Base-by-base conservation (phyloP, 2,113 vertebrate species). In the Salminus brasiliensis region DNA sequence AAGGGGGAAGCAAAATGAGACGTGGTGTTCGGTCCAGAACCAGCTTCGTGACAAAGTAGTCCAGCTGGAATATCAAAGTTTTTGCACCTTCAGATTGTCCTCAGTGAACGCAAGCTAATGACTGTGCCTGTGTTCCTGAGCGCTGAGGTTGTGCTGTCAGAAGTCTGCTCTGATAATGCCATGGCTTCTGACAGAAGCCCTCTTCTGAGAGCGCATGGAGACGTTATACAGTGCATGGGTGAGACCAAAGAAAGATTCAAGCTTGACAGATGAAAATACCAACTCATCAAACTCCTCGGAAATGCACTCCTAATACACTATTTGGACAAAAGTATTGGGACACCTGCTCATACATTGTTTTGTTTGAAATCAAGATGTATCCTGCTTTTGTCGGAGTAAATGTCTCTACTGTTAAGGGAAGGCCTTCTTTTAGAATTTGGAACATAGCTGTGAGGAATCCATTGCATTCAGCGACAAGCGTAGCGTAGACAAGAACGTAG, bases 1-100 rank as follows among this genome's bases (percentile, higher is more conserved):
- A 77, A 79, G 68, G 53, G 71, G 83, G 79, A 45, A 34, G 49
- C 77, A 83, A 79, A 81, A 75, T 73, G 67, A 68, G 77, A 81
- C 27, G n/a, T 15, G 30, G 27, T 72, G 72, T 72, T 81, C 66
- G 30, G 72, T 55, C 36, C 39, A 47, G 29, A 11, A 60, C 18
- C 23, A 45, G 76, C 69, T 69, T 63, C 41, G 45, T 66, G 57
- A 65, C 53, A 70, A 78, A 75, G 70, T 59, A n/a, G 52, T 68
- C 45, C 53, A 4, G 47, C 74, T 60, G 29, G 70, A 15, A 53
- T 81, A 77, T 63, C 72, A 41, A 76, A 74, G 68, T 65, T 72
- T 79, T 72, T 25, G 3, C 9, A 36, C 53, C 57, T 70, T 81
- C 34, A 59, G 25, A 3, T 68, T 72, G 49, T 69, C 57, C 10